These are phyloP conservation scores for Penaeus japonicus DNA, from an alignment of 1,140 invertebrate species.

Conservation along the genomic window DNA sequence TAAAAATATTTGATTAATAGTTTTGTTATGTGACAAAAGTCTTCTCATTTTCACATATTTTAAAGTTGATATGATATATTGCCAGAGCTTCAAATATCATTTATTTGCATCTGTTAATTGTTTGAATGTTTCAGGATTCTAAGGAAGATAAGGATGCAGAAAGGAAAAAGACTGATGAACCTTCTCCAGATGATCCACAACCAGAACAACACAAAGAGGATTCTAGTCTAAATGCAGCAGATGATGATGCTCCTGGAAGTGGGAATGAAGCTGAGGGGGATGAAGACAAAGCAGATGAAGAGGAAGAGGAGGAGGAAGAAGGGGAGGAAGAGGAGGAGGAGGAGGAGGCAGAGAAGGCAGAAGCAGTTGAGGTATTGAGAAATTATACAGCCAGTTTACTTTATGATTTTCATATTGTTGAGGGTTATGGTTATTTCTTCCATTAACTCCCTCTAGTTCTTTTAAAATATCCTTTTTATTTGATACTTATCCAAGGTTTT, in stretches of 20 bases:
- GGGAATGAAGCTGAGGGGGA: background rate
- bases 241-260: background rate
- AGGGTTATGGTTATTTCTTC: too few species aligned
- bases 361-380: background rate
- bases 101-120: background rate
- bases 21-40: background rate
- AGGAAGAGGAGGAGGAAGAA: slow-evolving; percentile 6
- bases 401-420: too few species aligned
- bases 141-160: slow-evolving; percentile 31
- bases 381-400: too few species aligned
- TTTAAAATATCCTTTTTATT: too few species aligned
- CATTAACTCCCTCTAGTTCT: too few species aligned
- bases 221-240: background rate
- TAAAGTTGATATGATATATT: background rate
- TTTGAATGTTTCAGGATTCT: background rate
- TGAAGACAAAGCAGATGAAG: background rate
- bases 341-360: background rate
- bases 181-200: slow-evolving; percentile 32
- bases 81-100: background rate
- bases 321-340: background rate
- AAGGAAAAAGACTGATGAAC: slow-evolving; percentile 52
- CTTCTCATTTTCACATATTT: background rate
- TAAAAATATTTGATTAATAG: background rate
- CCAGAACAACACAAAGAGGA: background rate
- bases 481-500: too few species aligned